Conservation (phyloP, 53 echinoderm and acorn worm genomes). For the Apostichopus leukothele region DNA sequence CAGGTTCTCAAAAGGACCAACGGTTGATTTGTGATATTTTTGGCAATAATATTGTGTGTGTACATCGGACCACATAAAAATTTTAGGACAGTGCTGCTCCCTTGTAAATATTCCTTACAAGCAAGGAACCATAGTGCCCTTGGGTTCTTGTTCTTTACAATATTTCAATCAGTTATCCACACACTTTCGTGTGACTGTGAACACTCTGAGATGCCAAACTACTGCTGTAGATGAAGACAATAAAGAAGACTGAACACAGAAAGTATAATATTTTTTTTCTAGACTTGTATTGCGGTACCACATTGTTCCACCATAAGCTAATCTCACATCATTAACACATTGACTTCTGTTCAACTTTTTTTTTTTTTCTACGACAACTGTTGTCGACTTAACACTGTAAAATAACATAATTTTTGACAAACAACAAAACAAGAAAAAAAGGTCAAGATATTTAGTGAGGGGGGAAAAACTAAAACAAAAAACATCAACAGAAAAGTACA, state of each 20-base stretch:
- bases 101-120: no score
- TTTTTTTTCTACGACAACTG: constrained; percentile 13
- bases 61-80: no score
- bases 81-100: no score
- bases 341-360: not conserved
- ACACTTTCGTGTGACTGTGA: no score
- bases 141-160: no score
- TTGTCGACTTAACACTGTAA: constrained; percentile 7
- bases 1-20: no score
- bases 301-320: constrained; percentile 17
- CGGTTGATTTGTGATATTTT: no score
- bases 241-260: not conserved
- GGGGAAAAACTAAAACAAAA: not conserved
- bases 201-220: no score
- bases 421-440: not conserved
- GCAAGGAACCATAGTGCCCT: no score
- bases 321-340: constrained; percentile 39
- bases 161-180: no score
- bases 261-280: not conserved
- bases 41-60: no score
- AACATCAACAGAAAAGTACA: constrained; percentile 7
- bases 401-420: not conserved
- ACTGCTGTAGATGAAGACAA: no score
- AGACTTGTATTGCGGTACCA: constrained; percentile 34
- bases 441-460: not conserved